Conservation (phyloP, 2,797 vertebrate genomes). For the Heteromormyrus szaboi region DNA sequence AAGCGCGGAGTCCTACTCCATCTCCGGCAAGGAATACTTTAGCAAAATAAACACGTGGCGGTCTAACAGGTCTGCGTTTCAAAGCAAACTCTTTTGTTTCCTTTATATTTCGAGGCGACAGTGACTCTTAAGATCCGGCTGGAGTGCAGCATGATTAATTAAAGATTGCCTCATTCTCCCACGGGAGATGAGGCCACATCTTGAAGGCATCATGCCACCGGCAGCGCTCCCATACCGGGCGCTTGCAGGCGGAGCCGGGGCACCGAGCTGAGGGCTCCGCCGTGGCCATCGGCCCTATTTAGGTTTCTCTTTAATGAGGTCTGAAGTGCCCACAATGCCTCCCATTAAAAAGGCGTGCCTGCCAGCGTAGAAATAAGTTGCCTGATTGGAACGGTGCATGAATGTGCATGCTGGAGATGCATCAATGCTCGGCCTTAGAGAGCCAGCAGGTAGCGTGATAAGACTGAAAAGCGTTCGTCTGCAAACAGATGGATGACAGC, state of each 20-base stretch:
- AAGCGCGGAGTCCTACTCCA: not conserved
- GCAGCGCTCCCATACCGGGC: not conserved
- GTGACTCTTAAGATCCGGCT: not conserved
- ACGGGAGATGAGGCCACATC: not conserved
- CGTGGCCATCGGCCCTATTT: not conserved
- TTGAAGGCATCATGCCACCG: slow-evolving; percentile 10
- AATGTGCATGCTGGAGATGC: not conserved
- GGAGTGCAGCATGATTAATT: slow-evolving; percentile 2
- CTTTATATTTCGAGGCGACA: not conserved
- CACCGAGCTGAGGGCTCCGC: not conserved
- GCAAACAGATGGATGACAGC: not conserved
- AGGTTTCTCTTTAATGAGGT: not conserved
- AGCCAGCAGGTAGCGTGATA: not conserved
- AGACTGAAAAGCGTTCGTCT: not conserved
- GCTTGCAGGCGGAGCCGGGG: not conserved
- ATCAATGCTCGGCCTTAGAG: not conserved
- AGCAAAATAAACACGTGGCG: slow-evolving; percentile 6
- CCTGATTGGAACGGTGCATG: not conserved
- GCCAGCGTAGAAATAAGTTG: not conserved
- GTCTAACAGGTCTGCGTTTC: not conserved
- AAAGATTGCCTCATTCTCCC: not conserved
- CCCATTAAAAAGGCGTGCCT: not conserved
- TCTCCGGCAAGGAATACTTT: not conserved
- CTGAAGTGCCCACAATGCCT: not conserved
- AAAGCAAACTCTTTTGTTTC: not conserved